Evolutionary conservation across 1,140 invertebrate genomes (phyloP).

Genomic region (Apis florea): DNA sequence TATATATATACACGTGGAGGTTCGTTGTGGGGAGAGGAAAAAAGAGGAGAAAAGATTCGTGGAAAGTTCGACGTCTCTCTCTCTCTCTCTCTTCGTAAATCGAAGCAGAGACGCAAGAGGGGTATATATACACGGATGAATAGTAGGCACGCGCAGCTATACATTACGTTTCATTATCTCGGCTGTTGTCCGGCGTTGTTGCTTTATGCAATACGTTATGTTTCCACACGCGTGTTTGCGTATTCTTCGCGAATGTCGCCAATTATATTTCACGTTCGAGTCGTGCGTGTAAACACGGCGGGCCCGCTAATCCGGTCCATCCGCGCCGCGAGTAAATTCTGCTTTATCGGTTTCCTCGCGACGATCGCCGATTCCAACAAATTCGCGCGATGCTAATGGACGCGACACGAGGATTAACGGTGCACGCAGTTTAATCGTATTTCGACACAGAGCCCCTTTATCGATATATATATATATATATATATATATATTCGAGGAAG

Average conservation of each 20-base stretch:
- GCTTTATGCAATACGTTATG: constrained; percentile 26
- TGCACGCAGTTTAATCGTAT: constrained; percentile 30
- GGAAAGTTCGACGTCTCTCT: constrained; percentile 3
- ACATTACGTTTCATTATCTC: constrained; percentile 41
- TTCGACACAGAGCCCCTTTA: constrained; percentile 8
- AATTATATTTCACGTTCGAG: constrained; percentile 40
- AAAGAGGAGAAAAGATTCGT: background rate
- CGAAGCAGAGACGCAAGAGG: background rate
- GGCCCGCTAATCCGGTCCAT: constrained; percentile 17
- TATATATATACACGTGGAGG: no score
- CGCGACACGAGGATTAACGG: constrained; percentile 26
- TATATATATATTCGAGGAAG: background rate
- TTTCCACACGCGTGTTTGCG: constrained; percentile 22
- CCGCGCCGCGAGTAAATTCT: constrained; percentile 17
- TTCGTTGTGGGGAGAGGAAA: background rate
- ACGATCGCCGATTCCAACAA: constrained; percentile 28
- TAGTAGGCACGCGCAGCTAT: background rate
- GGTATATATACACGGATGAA: background rate
- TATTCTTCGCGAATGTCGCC: constrained; percentile 42
- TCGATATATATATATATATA: background rate
- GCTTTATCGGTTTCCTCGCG: constrained; percentile 40
- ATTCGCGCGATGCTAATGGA: constrained; percentile 48
- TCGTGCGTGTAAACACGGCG: constrained; percentile 28
- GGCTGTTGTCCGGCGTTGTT: background rate
- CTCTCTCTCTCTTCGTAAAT: background rate